Base-by-base conservation (phyloP, 1,140 invertebrate genomes). In the Oreohelix idahoensis region DNA sequence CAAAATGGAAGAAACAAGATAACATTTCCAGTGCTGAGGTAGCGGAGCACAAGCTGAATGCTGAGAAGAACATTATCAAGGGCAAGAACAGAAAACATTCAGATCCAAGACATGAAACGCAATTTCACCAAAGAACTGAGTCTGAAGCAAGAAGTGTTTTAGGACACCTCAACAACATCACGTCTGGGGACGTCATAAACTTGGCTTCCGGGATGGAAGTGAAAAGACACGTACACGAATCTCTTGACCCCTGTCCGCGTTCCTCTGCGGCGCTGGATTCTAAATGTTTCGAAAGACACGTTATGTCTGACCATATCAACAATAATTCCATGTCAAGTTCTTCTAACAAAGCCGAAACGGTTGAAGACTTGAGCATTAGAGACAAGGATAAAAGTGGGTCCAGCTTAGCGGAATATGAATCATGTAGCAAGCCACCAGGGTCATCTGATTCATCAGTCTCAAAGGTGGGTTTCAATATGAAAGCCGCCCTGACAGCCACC, bases 1-100 rank as follows among this genome's bases (percentile, higher is more conserved):
- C 97, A 69, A 98, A 98, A 92, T 98, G 97, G 97, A 98, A 98
- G 92, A 98, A 98, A 92, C 96, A 97, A 91, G 97, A 98, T 92
- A 97, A 97, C 91, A 96, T 97, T 66, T 95, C 96, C 58, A 97
- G 97, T 89, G 95, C 96, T 35, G 96, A 97, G 92, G 96, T 96
- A 2, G 95, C 96, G 0, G 96, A 97, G 81, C 88, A 89, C 75
- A 90, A 90, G 83, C 84, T 90, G 11, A 88, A 88, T 77, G 87
- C 88, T 0, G 89, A 89, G 69, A 89, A 88, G 83, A 86, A 87
- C 82, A 81, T 85, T 49, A 39, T 85, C 29, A 87, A 87, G 58
- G 53, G 53, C 75, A 87, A 85, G 79, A 84, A 83, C 73, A 85
- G 79, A 77, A 87, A 87, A 36, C 39, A 42, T 36, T 2, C 49